Evolutionary conservation across 2,888 invertebrate genomes (phyloP), one percentile per base, ranked within the genome.

Genomic region (Drosophila kokeensis): DNA sequence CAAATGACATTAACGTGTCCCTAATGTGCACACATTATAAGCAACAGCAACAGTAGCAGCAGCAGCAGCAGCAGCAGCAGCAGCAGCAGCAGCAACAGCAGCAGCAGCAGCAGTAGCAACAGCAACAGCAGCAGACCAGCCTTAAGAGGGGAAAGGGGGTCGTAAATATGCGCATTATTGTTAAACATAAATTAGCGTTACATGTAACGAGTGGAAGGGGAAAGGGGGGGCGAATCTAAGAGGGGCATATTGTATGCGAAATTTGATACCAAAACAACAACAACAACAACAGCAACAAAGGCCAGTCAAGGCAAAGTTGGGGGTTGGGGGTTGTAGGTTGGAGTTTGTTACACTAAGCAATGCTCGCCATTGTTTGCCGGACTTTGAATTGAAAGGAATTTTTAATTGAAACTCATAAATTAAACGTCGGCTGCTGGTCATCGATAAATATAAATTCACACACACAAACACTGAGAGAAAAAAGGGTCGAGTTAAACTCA

Each of bases 371-470:
- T 79, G 81, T 69, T 69, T 69, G 65, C 64, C 57, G 58, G 65
- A 80, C 81, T 82, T 68, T 29, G 71, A 75, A 76, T 80, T 83
- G 71, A 77, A 76, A 69, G 71, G 77, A 76, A 76, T 82, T 90
- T 90, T 88, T 85, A 90, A 88, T 88, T 90, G 90, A 90, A 88
- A 82, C 79, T 83, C 90, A 89, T 88, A 88, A 88, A 88, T 88
- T 77, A 81, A 81, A 60, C 69, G 66, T 58, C 72, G 68, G 66
- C 65, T 69, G 63, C 53, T 50, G 65, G 24, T 40, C 65, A 36
- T 63, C 79, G 65, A 57, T 73, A 48, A 57, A 57, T 53, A 62
- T 57, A 64, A 11, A 57, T 30, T 21, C 21, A 18, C 36, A 65
- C 29, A 57, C 30, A 42, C 63, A 57, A 27, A 38, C 65, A 45